phyloP scores from a whole-genome alignment of 92 coral and sea anemone genomes.

The Heteractis magnifica region DNA sequence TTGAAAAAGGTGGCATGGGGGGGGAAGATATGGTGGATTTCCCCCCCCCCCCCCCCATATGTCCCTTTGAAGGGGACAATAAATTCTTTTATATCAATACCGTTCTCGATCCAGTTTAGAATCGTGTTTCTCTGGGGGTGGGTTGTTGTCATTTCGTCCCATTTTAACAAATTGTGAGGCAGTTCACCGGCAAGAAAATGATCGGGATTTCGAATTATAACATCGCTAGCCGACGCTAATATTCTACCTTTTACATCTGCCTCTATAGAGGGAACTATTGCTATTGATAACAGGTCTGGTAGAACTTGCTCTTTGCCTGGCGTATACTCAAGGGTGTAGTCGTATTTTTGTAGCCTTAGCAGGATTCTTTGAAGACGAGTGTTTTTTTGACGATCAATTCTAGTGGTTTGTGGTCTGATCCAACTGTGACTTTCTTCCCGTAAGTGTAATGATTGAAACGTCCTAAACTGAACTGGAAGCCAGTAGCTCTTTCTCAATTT shows the following conservation, averaged over 20 bases:
- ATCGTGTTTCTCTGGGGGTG: slow-evolving; percentile 29
- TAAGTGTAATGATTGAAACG: slow-evolving; percentile 49
- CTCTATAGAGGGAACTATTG: too few relatives aligned
- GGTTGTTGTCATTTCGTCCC: slow-evolving; percentile 5
- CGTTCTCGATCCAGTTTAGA: slow-evolving; percentile 9
- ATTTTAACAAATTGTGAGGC: slow-evolving; percentile 8
- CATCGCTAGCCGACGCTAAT: too few relatives aligned
- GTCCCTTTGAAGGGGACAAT: slow-evolving; percentile 13
- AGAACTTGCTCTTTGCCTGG: not conserved
- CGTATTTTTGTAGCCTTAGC: too few relatives aligned
- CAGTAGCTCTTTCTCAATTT: slow-evolving; percentile 43
- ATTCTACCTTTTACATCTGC: too few relatives aligned
- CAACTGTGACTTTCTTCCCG: slow-evolving; percentile 45
- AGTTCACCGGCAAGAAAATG: slow-evolving; percentile 25
- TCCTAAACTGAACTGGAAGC: slow-evolving; percentile 48
- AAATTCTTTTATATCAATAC: slow-evolving; percentile 10
- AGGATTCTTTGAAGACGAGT: slow-evolving; percentile 24
- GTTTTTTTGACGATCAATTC: not conserved
- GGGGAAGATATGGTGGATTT: too few relatives aligned
- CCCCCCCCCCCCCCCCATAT: too few relatives aligned
- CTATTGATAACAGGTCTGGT: slow-evolving; percentile 51
- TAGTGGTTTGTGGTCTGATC: slow-evolving; percentile 29
- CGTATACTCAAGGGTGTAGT: too few relatives aligned
- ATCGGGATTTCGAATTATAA: too few relatives aligned
- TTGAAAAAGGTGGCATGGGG: too few relatives aligned